Percentiles rank a stretch among this genome's conserved stretches.
Conservation (phyloP, 1,140 invertebrate species). For the Cephus cinctus region DNA sequence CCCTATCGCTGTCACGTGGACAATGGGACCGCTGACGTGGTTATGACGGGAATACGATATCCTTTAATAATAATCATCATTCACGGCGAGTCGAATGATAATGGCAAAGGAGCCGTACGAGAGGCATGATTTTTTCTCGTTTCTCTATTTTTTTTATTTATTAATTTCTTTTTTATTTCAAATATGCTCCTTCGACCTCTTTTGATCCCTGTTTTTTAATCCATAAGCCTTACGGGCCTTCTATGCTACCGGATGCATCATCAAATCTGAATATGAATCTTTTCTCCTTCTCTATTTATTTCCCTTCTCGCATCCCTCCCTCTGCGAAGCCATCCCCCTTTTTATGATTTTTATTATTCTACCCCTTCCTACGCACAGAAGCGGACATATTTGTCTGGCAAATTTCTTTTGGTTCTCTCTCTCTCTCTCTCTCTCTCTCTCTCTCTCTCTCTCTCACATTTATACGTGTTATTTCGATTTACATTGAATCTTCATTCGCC, state of each 20-base stretch:
- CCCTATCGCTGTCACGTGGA: constrained; percentile 45
- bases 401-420: constrained; percentile 7
- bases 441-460: background rate
- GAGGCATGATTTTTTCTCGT: constrained; percentile 9
- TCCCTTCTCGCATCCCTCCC: constrained; percentile 33
- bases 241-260: constrained; percentile 40
- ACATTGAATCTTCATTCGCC: no score
- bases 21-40: constrained; percentile 40
- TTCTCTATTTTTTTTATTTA: constrained; percentile 8
- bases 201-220: constrained; percentile 1
- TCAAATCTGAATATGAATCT: constrained; percentile 44
- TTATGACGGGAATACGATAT: constrained; percentile 46
- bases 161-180: constrained; percentile 5
- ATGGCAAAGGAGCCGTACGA: constrained; percentile 7
- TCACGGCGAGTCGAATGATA: constrained; percentile 20
- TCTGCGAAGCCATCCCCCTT: constrained; percentile 38
- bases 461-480: no score
- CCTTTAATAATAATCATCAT: constrained; percentile 36
- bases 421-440: constrained; percentile 7
- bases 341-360: no score
- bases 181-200: background rate
- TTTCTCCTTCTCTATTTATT: no score
- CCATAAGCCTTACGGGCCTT: no score
- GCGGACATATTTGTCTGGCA: no score
- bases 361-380: no score